These are phyloP conservation scores for Drosophila nr. medialis DNA, from an alignment of 2,888 invertebrate genomes.

Conservation along the genomic window DNA sequence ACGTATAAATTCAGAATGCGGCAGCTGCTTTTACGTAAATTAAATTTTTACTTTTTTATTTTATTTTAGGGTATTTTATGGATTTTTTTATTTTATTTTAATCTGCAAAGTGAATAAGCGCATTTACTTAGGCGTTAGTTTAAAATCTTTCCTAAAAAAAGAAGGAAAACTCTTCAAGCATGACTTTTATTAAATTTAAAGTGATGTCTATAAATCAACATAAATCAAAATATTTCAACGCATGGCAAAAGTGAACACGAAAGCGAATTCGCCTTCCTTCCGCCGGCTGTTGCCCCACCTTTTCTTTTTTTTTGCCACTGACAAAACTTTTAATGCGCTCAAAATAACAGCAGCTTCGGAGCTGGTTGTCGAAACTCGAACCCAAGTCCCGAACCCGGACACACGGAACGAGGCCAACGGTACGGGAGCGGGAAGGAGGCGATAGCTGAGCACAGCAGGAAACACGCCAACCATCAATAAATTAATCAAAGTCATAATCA, in stretches of 20 bases:
- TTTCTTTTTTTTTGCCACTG: background rate
- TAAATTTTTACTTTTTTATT: conserved; percentile 69
- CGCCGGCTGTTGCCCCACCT: conserved; percentile 3
- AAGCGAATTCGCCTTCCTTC: conserved; percentile 35
- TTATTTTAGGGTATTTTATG: conserved; percentile 13
- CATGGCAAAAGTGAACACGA: conserved; percentile 49
- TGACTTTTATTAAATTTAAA: conserved; percentile 79
- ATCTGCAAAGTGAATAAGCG: conserved; percentile 77
- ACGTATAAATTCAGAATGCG: conserved; percentile 45
- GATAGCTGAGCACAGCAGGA: conserved; percentile 62
- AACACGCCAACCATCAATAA: conserved; percentile 83
- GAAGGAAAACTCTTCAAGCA: conserved; percentile 43
- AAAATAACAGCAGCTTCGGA: conserved; percentile 43
- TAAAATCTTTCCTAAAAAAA: conserved; percentile 28
- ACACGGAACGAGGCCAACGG: conserved; percentile 8
- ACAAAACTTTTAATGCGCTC: conserved; percentile 62
- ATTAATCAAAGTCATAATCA: conserved; percentile 83
- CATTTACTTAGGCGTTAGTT: conserved; percentile 54
- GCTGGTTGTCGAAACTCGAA: conserved; percentile 7
- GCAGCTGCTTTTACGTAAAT: conserved; percentile 74
- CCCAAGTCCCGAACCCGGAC: background rate
- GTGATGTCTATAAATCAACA: conserved; percentile 79
- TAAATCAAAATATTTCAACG: conserved; percentile 73
- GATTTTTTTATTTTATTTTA: conserved; percentile 51
- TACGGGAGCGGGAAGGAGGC: background rate